phyloP scores from a whole-genome alignment of 2,113 vertebrate genomes.

The Onychostruthus taczanowskii region DNA sequence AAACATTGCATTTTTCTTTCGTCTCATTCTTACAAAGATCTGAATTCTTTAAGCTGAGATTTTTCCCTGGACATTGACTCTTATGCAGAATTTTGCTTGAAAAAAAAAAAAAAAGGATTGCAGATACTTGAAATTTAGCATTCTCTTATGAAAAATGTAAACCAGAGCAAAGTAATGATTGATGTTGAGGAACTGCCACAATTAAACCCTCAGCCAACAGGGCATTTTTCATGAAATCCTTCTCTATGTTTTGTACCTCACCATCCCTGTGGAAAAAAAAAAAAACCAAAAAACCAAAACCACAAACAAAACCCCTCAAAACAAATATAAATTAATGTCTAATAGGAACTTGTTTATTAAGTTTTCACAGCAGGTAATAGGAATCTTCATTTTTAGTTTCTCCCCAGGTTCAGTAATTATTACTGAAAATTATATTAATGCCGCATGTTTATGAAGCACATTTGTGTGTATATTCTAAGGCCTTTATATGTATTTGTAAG shows the following conservation, averaged over 20 bases:
- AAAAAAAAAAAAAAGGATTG: accelerated
- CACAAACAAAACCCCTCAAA: neutral
- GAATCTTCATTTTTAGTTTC: neutral
- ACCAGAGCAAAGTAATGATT: neutral
- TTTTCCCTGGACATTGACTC: neutral
- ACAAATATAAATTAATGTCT: neutral
- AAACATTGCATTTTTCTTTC: neutral
- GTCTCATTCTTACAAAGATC: neutral
- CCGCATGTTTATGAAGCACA: neutral
- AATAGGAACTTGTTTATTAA: neutral
- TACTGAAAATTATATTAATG: neutral
- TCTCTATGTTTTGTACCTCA: neutral
- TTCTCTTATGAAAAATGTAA: neutral
- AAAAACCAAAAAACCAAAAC: neutral
- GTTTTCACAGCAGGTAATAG: neutral
- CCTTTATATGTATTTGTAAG: neutral
- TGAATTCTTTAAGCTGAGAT: neutral
- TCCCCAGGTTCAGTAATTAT: neutral
- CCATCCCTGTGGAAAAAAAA: neutral
- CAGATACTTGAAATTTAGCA: neutral
- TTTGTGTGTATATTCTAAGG: neutral
- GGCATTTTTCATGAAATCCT: neutral
- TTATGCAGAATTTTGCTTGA: neutral
- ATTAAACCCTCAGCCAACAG: neutral
- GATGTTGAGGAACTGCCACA: neutral